Percentiles rank a stretch among this genome's conserved stretches.
Evolutionary conservation across 2,113 vertebrate species (phyloP).

Genomic region (Solenodon paradoxus): DNA sequence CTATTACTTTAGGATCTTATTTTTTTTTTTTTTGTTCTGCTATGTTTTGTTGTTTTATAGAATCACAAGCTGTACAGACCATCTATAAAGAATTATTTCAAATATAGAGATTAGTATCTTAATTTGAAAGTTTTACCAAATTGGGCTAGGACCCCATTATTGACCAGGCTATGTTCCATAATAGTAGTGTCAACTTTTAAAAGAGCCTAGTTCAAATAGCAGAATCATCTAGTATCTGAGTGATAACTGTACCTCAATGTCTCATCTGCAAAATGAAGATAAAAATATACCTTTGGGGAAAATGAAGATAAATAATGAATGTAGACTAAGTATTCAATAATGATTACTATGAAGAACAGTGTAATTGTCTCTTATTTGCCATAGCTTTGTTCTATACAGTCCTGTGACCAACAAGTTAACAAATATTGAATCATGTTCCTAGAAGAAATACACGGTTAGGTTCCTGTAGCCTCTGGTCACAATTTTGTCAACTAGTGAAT

Average conservation of each 20-base stretch:
- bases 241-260: background rate
- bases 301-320: background rate
- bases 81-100: background rate
- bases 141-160: too few relatives aligned
- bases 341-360: background rate
- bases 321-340: background rate
- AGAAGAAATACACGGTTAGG: background rate
- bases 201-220: background rate
- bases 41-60: background rate
- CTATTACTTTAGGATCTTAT: background rate
- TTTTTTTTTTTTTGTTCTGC: background rate
- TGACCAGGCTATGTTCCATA: background rate
- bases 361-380: background rate
- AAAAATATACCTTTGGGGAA: background rate
- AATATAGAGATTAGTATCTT: background rate
- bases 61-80: background rate
- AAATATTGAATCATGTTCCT: background rate
- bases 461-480: background rate
- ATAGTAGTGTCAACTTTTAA: background rate
- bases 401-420: background rate
- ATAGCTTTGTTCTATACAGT: background rate
- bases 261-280: background rate
- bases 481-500: background rate
- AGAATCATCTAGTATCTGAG: background rate
- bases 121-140: background rate